Evolutionary conservation across 1,140 invertebrate genomes (phyloP).

Genomic region (Pogonomyrmex barbatus): DNA sequence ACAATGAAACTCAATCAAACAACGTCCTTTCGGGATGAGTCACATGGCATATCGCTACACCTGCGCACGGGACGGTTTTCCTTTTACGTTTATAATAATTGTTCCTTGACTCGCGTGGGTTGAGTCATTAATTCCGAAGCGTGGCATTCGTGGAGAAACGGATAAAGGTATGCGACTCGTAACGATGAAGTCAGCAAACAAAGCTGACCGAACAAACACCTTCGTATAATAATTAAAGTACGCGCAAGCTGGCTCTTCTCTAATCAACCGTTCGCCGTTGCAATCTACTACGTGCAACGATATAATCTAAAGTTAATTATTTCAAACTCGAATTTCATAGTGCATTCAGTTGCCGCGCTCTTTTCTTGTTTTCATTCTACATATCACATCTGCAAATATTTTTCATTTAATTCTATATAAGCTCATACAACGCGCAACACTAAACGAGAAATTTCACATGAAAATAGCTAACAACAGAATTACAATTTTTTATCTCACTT

Average conservation of each 20-base stretch:
- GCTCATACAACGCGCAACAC: background rate
- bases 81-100: slow-evolving; percentile 74
- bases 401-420: background rate
- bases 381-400: background rate
- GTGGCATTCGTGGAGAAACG: slow-evolving; percentile 50
- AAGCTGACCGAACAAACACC: slow-evolving; percentile 40
- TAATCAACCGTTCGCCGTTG: slow-evolving; percentile 6
- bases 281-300: slow-evolving; percentile 1
- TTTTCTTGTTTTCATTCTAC: background rate
- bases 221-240: slow-evolving; percentile 46
- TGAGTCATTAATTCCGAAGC: slow-evolving; percentile 72
- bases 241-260: background rate
- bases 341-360: background rate
- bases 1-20: slow-evolving; percentile 60
- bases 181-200: slow-evolving; percentile 58
- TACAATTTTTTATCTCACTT: background rate
- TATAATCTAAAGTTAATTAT: slow-evolving; percentile 30
- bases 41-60: slow-evolving; percentile 66
- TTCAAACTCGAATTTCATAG: background rate
- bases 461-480: background rate
- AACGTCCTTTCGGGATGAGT: slow-evolving; percentile 52
- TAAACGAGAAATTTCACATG: background rate
- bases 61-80: slow-evolving; percentile 67
- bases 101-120: slow-evolving; percentile 63
- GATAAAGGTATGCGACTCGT: slow-evolving; percentile 19